phyloP scores from a whole-genome alignment of 1,140 invertebrate genomes.

The Lepidurus packardi region DNA sequence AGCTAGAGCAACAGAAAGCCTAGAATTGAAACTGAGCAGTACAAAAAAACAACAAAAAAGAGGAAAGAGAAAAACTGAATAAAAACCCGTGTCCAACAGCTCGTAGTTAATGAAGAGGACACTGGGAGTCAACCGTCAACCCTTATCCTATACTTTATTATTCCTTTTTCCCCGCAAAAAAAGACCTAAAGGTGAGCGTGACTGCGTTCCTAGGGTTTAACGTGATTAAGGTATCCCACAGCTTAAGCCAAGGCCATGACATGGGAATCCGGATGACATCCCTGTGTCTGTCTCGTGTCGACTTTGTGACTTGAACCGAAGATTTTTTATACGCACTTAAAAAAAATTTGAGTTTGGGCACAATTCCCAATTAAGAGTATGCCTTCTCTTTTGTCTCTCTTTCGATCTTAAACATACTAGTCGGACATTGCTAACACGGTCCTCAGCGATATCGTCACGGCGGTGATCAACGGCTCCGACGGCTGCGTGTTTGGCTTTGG shows the following conservation, averaged over 20 bases:
- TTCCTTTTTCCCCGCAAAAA: too few relatives aligned
- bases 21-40: neutral
- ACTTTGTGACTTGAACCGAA: neutral
- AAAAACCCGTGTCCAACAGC: neutral
- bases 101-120: too few relatives aligned
- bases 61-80: neutral
- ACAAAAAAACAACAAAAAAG: neutral
- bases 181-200: too few relatives aligned
- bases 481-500: constrained; percentile 89
- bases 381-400: neutral
- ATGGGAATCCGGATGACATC: too few relatives aligned
- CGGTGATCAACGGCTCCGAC: constrained; percentile 87
- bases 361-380: neutral
- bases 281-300: neutral
- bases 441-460: constrained; percentile 84
- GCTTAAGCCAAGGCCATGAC: too few relatives aligned
- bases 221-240: too few relatives aligned
- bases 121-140: too few relatives aligned
- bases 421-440: constrained; percentile 82
- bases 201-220: too few relatives aligned
- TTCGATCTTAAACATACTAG: constrained; percentile 53
- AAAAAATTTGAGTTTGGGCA: neutral
- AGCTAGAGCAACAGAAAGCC: neutral
- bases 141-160: too few relatives aligned
- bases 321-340: neutral